phyloP scores from a whole-genome alignment of 2,888 invertebrate genomes.

The Portevinia maculata region DNA sequence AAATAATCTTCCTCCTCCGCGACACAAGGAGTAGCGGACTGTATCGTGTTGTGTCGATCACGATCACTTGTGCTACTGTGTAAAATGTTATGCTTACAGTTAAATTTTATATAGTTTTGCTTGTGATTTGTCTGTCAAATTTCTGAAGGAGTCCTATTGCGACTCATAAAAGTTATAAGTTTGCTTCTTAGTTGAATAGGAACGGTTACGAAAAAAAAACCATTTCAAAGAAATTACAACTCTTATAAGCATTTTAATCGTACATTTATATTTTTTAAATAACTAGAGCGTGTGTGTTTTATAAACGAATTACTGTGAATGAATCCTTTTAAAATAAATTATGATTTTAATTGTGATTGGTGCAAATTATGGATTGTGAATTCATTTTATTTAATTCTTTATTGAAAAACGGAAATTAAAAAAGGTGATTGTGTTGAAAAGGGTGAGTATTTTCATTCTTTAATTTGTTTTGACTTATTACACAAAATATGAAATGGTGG shows the following conservation, averaged over 20 bases:
- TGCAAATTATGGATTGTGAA: constrained; percentile 10
- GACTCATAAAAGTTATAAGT: no score
- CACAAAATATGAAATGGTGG: no score
- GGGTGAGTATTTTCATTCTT: no score
- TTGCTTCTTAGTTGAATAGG: not conserved
- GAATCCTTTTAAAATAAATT: not conserved
- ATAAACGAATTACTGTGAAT: constrained; percentile 32
- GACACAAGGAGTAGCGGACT: constrained; percentile 34
- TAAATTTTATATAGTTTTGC: not conserved
- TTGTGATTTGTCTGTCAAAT: not conserved
- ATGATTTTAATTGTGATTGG: constrained; percentile 13
- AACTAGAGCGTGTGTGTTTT: constrained; percentile 14
- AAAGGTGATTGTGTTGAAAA: no score
- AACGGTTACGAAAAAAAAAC: no score
- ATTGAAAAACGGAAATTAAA: not conserved
- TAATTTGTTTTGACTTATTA: no score
- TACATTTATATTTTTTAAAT: no score
- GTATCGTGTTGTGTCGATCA: not conserved
- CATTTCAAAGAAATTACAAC: no score
- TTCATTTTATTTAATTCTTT: not conserved
- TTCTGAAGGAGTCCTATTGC: no score
- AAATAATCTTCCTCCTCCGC: constrained; percentile 56
- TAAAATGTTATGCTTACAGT: not conserved
- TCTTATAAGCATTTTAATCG: no score
- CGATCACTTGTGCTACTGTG: not conserved